Evolutionary conservation across 2,113 vertebrate genomes (phyloP).

Genomic region (Chloebia gouldiae): DNA sequence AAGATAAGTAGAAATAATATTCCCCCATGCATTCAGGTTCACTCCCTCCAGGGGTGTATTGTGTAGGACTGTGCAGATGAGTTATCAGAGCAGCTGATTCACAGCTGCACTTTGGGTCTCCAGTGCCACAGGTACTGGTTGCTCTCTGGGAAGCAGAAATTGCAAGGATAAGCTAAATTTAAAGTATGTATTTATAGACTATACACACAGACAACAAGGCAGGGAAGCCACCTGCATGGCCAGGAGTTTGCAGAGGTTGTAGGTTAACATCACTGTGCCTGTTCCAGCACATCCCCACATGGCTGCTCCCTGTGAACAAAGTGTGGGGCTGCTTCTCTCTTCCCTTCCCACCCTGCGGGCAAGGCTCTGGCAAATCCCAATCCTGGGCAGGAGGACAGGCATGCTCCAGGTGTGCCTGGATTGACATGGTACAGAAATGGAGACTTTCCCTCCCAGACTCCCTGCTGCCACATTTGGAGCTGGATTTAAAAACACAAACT

Average conservation of each 20-base stretch:
- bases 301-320: background rate
- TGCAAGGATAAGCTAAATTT: background rate
- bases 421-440: rapidly evolving
- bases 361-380: rapidly evolving
- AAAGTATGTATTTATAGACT: background rate
- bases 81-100: background rate
- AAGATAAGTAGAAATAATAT: background rate
- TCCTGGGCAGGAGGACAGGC: background rate
- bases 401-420: background rate
- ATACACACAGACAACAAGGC: background rate
- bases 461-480: background rate
- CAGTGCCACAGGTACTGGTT: background rate
- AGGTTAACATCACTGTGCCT: rapidly evolving
- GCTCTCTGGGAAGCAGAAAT: background rate
- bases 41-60: background rate
- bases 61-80: background rate
- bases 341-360: background rate
- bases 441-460: background rate
- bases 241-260: background rate
- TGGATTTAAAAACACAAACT: background rate
- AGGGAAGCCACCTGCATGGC: background rate
- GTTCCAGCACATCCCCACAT: background rate
- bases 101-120: background rate
- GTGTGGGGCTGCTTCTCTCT: background rate
- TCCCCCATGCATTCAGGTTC: background rate